Evolutionary conservation across 2,113 vertebrate genomes (phyloP).

Genomic region (Aepyceros melampus): DNA sequence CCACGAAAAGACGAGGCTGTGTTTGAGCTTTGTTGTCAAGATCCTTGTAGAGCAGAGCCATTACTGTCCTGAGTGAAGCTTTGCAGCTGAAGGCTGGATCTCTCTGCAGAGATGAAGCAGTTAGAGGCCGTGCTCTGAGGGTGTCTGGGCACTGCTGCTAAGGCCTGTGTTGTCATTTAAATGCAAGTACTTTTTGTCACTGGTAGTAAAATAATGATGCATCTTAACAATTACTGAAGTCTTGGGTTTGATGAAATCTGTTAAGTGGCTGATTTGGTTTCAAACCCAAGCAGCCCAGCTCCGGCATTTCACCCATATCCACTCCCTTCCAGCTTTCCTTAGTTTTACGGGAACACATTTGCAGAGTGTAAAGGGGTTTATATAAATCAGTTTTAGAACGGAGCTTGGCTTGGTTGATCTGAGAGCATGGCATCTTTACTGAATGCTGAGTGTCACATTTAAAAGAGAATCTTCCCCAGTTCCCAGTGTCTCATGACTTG

Average conservation of each 20-base stretch:
- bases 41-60: neutral
- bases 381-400: neutral
- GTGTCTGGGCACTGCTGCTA: neutral
- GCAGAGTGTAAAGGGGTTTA: neutral
- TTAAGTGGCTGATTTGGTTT: slow-evolving; percentile 13
- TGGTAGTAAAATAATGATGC: neutral
- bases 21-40: neutral
- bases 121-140: neutral
- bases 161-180: neutral
- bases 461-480: neutral
- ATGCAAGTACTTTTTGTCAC: neutral
- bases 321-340: neutral
- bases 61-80: neutral
- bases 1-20: neutral
- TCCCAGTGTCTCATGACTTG: neutral
- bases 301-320: neutral
- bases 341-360: neutral
- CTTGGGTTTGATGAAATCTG: neutral
- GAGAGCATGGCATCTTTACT: neutral
- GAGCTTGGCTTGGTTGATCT: neutral
- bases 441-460: neutral
- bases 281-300: neutral
- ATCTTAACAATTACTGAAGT: neutral
- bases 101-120: neutral
- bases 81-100: neutral